Base-by-base conservation (phyloP, 92 coral and sea anemone genomes). In the Siderastrea siderea region DNA sequence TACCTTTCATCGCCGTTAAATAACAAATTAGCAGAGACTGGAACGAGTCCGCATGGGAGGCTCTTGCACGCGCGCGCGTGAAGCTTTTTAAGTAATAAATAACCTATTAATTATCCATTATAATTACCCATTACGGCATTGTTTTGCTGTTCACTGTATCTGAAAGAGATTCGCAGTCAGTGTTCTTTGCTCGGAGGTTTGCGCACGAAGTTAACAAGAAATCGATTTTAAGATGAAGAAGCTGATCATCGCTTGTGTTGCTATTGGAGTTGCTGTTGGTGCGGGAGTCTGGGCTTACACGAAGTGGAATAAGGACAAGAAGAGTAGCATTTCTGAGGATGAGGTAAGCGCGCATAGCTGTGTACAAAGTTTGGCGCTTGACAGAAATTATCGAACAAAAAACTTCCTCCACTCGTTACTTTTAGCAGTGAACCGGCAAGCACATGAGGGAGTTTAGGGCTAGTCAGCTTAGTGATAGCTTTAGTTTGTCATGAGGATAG, bases 281-380 rank as follows among this genome's bases (percentile, higher is more conserved):
- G 66, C 80, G 64, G 80, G 79, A 3, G 51, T 75, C 49, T 75
- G 66, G 80, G 17, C 55, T 45, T 75, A 75, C 51, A 75, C 12
- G 49, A 54, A 47, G 4, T 75, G 80, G 66, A 57, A 38, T 12
- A 55, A 75, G 47, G 62, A 60, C 26, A 47, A 74, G 8, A 54
- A 57, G 13, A 57, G 13, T 6, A 57, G 66, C 58, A 73, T 14
- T 38, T 75, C 65, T 10, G 65, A 75, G 64, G 38, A 75, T 54
- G 80, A 75, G 80, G 66, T 57, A 57, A 75, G 65, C 17, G 5
- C 43, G 38, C 38, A 26, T 26, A 26, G 38, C 38, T 26, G 38
- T 26, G 38, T 0, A 26, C 38, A 26, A 26, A 26, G 38, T 26
- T 26, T 26, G 38, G 38, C 0, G 53, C 16, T 70, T 11, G n/a